phyloP scores from a whole-genome alignment of 2,888 invertebrate species.

The Panopea generosa region DNA sequence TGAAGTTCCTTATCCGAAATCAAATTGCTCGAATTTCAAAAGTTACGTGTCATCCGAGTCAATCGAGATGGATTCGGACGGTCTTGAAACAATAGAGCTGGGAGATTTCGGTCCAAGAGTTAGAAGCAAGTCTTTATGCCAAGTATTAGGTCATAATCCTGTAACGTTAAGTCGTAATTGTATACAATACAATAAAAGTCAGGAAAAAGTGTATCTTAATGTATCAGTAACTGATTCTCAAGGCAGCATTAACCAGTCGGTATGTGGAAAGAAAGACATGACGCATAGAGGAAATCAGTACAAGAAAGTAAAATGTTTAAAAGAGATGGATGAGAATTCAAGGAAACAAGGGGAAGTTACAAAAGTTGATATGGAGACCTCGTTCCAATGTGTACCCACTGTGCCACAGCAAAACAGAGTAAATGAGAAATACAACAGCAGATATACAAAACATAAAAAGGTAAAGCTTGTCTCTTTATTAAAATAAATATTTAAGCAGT shows the following conservation, averaged over 20 bases:
- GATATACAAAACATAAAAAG: not conserved
- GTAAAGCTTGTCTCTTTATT: not conserved
- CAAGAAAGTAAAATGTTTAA: too few relatives aligned
- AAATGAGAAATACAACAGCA: not conserved
- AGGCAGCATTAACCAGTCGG: too few relatives aligned
- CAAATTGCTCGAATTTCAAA: not conserved
- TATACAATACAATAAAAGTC: too few relatives aligned
- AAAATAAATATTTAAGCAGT: constrained; percentile 9
- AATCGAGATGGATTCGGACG: constrained; percentile 13
- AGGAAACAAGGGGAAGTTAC: too few relatives aligned
- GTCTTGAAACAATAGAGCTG: constrained; percentile 46
- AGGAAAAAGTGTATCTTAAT: too few relatives aligned
- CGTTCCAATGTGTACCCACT: not conserved
- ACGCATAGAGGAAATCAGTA: too few relatives aligned
- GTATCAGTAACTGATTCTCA: too few relatives aligned
- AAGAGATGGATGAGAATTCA: too few relatives aligned
- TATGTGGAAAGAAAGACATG: too few relatives aligned
- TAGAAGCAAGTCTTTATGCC: constrained; percentile 4
- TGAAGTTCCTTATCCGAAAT: constrained; percentile 48
- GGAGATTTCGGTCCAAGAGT: constrained; percentile 16
- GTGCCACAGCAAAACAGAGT: not conserved
- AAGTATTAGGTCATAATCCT: too few relatives aligned
- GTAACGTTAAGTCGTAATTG: too few relatives aligned
- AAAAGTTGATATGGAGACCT: not conserved
- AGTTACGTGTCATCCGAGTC: constrained; percentile 15